These are phyloP conservation scores for Cheilosia grossa DNA, from an alignment of 2,888 invertebrate genomes.

Conservation along the genomic window DNA sequence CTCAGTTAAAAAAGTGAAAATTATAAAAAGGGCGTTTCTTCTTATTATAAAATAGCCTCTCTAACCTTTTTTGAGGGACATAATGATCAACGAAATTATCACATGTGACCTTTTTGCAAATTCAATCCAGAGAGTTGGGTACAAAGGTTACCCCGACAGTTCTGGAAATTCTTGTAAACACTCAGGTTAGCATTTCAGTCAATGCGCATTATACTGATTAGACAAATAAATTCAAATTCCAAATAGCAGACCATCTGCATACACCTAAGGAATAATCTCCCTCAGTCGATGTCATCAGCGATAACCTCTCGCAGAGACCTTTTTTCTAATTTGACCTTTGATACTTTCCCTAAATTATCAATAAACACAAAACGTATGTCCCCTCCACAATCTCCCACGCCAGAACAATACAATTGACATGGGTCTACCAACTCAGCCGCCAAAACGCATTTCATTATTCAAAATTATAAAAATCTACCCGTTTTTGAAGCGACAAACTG, in stretches of 20 bases:
- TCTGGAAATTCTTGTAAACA: no score
- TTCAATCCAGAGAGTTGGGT: no score
- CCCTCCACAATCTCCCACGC: slow-evolving; percentile 23
- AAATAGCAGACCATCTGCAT: slow-evolving; percentile 13
- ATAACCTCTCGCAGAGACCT: slow-evolving; percentile 19
- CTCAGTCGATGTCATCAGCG: background rate
- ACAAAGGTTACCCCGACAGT: no score
- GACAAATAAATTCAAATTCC: background rate
- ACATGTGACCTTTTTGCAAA: no score
- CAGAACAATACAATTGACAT: slow-evolving; percentile 39
- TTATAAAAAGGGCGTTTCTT: no score
- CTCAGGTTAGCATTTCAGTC: no score
- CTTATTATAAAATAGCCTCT: no score
- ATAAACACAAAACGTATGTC: slow-evolving; percentile 17
- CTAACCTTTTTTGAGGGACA: no score
- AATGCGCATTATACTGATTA: no score
- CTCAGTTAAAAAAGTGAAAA: no score
- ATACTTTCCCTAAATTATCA: slow-evolving; percentile 15
- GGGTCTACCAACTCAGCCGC: slow-evolving; percentile 33
- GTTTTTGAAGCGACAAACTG: slow-evolving; percentile 1
- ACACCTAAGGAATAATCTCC: background rate
- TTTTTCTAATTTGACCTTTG: slow-evolving; percentile 29
- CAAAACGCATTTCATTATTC: slow-evolving; percentile 53
- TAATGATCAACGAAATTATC: no score
- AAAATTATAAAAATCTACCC: slow-evolving; percentile 49